Evolutionary conservation across 1,140 invertebrate genomes (phyloP), one percentile per base, ranked within the genome.

Genomic region (Steinernema khuongi): DNA sequence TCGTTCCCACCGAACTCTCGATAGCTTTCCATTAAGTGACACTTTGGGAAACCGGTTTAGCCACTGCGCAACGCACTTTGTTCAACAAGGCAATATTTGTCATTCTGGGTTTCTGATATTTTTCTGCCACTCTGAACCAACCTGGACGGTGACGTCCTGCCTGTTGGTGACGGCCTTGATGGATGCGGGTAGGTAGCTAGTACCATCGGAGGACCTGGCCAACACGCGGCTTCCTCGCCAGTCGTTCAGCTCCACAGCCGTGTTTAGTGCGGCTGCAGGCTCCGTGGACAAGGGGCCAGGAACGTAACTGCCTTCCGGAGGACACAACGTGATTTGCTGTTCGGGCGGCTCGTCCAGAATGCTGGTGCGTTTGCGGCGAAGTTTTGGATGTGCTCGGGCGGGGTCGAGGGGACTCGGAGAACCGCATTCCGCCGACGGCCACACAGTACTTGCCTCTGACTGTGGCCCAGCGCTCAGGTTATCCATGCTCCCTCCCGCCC

Each of bases 201-300:
- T 17, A 66, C 74, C 50, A 28, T 60, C 70, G 68, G 76, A 33
- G 11, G 70, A 44, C 26, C 44, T 69, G 68, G 67, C 74, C 74
- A 77, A 66, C 22, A 77, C 70, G 14, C 76, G 76, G 44, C 32
- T 18, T 18, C 70, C 74, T 29, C 60, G 4, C 76, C 76, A 77
- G 33, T 77, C 76, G 28, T 17, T 29, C 43, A 74, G 19, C 26
- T 60, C 50, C 50, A 26, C 7, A 60, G 36, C 36, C n/a, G 36
- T 11, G 36, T 41, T 41, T 41, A n/a, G 36, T 41, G 36, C 36
- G n/a, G 7, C n/a, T n/a, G n/a, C n/a, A n/a, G n/a, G n/a, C n/a
- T n/a, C n/a, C n/a, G n/a, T n/a, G n/a, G n/a, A n/a, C n/a, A n/a
- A n/a, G n/a, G n/a, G n/a, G n/a, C n/a, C n/a, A n/a, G n/a, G n/a